These are phyloP conservation scores for Naja naja DNA, from an alignment of 2,113 vertebrate genomes.

Conservation along the genomic window DNA sequence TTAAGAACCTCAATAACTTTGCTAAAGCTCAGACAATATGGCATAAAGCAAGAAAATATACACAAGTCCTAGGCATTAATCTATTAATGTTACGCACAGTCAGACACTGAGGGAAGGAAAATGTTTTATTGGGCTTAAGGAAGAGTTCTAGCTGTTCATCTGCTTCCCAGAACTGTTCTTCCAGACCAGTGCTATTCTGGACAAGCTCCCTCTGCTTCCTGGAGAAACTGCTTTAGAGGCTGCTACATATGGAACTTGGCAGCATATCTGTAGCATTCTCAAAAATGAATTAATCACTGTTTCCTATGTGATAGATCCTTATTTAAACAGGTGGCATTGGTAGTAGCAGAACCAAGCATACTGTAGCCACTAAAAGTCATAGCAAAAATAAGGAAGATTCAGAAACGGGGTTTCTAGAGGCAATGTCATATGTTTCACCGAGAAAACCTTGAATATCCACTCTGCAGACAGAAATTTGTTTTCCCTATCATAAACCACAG, in stretches of 20 bases:
- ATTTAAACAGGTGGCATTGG: not conserved
- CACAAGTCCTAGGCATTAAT: slow-evolving; percentile 22
- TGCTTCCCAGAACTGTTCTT: slow-evolving; percentile 46
- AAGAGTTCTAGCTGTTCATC: slow-evolving; percentile 40
- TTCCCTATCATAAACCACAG: not conserved
- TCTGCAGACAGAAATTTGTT: not conserved
- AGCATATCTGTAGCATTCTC: not conserved
- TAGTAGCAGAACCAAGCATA: not conserved
- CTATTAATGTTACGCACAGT: not conserved
- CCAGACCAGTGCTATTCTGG: slow-evolving; percentile 42
- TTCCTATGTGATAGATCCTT: not conserved
- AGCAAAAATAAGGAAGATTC: not conserved
- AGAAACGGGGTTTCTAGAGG: not conserved
- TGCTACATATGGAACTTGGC: not conserved
- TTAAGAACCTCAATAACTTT: slow-evolving; percentile 25
- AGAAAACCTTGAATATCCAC: not conserved
- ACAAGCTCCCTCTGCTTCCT: not conserved
- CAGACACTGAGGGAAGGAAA: slow-evolving; percentile 21
- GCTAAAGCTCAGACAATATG: slow-evolving; percentile 10
- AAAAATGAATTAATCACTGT: not conserved
- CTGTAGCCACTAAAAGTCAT: not conserved
- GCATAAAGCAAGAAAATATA: not conserved
- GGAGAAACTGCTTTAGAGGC: not conserved
- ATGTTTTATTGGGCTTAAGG: slow-evolving; percentile 36
- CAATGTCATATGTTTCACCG: not conserved